A percentile compares a stretch with the other conserved stretches of the same genome.
These are phyloP conservation scores for Heliconius ethilla DNA, from an alignment of 2,888 invertebrate species.

Conservation along the genomic window DNA sequence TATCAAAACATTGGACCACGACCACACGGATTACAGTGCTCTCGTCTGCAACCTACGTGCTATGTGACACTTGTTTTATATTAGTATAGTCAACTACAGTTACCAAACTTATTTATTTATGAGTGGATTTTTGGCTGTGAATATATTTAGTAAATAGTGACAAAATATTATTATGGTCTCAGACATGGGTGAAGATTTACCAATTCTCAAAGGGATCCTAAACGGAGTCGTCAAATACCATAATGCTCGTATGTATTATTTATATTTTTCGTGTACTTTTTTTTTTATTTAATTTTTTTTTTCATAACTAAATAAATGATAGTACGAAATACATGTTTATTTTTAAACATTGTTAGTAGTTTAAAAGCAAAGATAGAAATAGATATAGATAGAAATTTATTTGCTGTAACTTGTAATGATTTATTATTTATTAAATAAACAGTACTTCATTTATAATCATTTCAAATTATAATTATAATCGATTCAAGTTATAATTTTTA, in stretches of 20 bases:
- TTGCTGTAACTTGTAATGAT: background rate
- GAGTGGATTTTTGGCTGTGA: conserved; percentile 79
- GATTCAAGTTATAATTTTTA: background rate
- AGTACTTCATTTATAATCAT: background rate
- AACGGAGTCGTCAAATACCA: conserved; percentile 95
- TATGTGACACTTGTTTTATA: conserved; percentile 54
- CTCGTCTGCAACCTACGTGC: conserved; percentile 54
- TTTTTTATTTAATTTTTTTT: background rate
- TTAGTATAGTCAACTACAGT: conserved; percentile 64
- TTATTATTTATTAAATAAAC: conserved; percentile 2
- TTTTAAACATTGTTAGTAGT: background rate
- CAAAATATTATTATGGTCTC: conserved; percentile 70
- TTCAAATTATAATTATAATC: too few relatives aligned
- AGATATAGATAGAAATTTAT: background rate
- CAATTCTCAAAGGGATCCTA: conserved; percentile 94
- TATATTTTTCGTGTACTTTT: conserved; percentile 23
- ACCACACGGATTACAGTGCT: conserved; percentile 76
- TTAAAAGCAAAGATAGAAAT: background rate
- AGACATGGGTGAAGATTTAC: conserved; percentile 93
- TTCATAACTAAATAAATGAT: background rate
- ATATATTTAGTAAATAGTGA: conserved; percentile 67
- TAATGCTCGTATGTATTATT: conserved; percentile 92
- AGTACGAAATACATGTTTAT: background rate
- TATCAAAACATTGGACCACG: conserved; percentile 66
- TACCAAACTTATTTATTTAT: conserved; percentile 74